phyloP scores from a whole-genome alignment of 1,140 invertebrate species.

The Mamestra configurata region DNA sequence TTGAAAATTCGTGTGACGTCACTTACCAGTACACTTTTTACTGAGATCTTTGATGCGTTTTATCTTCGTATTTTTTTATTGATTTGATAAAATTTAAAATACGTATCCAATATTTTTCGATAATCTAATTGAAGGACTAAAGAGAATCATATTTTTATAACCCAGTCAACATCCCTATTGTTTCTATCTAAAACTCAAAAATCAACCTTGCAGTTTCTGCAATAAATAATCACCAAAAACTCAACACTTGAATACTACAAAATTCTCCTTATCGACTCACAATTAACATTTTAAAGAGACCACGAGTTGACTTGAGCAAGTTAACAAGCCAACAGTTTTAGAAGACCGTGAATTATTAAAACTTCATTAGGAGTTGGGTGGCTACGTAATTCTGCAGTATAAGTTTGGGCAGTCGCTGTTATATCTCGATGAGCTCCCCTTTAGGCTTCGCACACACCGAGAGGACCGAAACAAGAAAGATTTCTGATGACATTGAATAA shows the following conservation, averaged over 20 bases:
- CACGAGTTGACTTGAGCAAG: conserved; percentile 48
- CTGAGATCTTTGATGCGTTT: too few species aligned
- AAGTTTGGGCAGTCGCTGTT: conserved; percentile 33
- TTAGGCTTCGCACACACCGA: not conserved
- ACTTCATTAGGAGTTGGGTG: conserved; percentile 60
- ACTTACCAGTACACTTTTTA: too few species aligned
- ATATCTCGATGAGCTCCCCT: conserved; percentile 8
- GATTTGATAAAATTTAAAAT: too few species aligned
- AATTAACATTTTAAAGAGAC: conserved; percentile 55
- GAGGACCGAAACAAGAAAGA: not conserved
- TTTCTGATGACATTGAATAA: not conserved
- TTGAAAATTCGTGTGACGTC: too few species aligned
- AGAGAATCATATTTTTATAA: too few species aligned
- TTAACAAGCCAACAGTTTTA: conserved; percentile 50
- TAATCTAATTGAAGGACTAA: too few species aligned
- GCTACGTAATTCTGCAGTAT: conserved; percentile 32
- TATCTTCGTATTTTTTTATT: too few species aligned
- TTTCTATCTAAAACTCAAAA: too few species aligned
- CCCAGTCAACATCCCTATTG: too few species aligned
- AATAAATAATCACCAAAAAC: conserved; percentile 6
- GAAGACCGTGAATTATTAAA: conserved; percentile 67
- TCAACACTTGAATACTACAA: not conserved
- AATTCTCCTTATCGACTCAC: conserved; percentile 34
- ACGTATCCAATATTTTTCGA: too few species aligned
- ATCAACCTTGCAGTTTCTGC: not conserved